Conservation (phyloP, 1,140 invertebrate genomes). For the Olivierus martensii region DNA sequence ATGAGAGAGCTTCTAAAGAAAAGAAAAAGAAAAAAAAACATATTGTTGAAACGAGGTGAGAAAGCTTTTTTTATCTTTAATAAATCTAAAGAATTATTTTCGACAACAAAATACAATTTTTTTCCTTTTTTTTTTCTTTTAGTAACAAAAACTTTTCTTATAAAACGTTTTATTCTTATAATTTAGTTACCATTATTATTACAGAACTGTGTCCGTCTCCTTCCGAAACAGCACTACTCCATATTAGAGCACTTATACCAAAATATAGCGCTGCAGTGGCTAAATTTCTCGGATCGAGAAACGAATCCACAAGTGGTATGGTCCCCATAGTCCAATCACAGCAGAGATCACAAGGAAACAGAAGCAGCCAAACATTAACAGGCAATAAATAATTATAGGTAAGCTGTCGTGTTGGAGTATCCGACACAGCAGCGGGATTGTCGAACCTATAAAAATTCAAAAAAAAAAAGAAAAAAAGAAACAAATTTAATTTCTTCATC, state of each 20-base stretch:
- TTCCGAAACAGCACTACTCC: neutral
- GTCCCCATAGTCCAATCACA: conserved; percentile 99
- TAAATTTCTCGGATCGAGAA: conserved; percentile 70
- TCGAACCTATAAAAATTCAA: conserved; percentile 52
- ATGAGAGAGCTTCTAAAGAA: no score
- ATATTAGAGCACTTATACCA: conserved; percentile 24
- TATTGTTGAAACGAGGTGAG: no score
- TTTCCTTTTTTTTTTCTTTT: no score
- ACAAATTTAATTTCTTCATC: neutral
- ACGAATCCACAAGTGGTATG: conserved; percentile 64
- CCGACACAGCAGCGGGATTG: conserved; percentile 74
- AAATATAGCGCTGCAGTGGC: conserved; percentile 57
- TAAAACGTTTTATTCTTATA: no score
- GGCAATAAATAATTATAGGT: conserved; percentile 87
- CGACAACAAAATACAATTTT: no score
- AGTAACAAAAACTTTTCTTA: no score
- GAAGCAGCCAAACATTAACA: conserved; percentile 76
- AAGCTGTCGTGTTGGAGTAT: conserved; percentile 62
- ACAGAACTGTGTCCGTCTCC: no score
- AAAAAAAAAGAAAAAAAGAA: neutral
- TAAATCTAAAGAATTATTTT: no score
- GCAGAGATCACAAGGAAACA: conserved; percentile 78
- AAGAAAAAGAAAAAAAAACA: no score
- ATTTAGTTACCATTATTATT: no score
- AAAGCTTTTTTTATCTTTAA: no score